Evolutionary conservation across 2,888 invertebrate species (phyloP).

Genomic region (Troides aeacus): DNA sequence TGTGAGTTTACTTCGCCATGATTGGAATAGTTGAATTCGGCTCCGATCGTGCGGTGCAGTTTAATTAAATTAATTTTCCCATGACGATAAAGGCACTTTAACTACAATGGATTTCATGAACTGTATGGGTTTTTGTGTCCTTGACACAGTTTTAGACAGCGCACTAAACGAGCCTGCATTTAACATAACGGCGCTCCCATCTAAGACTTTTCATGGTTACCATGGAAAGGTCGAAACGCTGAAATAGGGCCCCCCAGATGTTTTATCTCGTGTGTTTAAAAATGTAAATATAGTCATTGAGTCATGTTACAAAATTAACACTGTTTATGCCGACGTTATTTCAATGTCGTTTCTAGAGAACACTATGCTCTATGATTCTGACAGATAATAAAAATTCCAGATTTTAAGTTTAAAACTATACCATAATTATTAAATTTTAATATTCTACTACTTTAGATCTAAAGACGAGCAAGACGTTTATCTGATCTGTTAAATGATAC

Average conservation of each 20-base stretch:
- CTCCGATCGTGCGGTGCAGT: constrained; percentile 35
- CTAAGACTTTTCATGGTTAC: constrained; percentile 31
- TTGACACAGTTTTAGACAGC: constrained; percentile 58
- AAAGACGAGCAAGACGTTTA: no score
- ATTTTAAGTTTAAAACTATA: neutral
- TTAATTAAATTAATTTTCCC: constrained; percentile 67
- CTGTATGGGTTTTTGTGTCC: constrained; percentile 45
- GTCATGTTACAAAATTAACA: constrained; percentile 21
- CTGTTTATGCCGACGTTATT: constrained; percentile 23
- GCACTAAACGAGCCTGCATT: constrained; percentile 44
- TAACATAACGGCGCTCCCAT: constrained; percentile 51
- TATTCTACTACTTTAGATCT: no score
- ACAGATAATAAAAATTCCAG: neutral
- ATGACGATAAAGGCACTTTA: constrained; percentile 48
- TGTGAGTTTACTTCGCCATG: constrained; percentile 6
- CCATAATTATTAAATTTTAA: no score
- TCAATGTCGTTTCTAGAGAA: constrained; percentile 19
- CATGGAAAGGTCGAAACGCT: constrained; percentile 20
- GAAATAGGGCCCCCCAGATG: constrained; percentile 28
- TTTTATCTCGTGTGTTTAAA: constrained; percentile 26
- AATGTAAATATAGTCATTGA: constrained; percentile 19
- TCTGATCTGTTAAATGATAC: no score
- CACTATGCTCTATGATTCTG: constrained; percentile 2
- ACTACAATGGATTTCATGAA: constrained; percentile 40
- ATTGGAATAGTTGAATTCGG: constrained; percentile 23